Evolutionary conservation across 2,797 vertebrate species (phyloP).

Genomic region (Onychomys arenicola): DNA sequence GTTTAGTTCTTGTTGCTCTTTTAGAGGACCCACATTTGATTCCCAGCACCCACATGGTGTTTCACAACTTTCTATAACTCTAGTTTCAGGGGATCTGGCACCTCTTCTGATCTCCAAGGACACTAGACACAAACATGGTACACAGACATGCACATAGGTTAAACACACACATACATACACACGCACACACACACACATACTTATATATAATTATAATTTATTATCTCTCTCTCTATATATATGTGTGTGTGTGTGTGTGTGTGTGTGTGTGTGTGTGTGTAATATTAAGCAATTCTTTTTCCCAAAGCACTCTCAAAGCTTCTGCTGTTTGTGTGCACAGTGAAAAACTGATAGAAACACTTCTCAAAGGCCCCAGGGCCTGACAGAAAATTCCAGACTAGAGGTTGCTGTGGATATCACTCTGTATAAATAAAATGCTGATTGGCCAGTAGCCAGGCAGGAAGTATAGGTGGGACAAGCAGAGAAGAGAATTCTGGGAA

Average conservation of each 20-base stretch:
- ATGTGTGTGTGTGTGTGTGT: too few species aligned
- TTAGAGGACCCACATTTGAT: neutral
- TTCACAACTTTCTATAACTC: neutral
- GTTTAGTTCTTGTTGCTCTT: neutral
- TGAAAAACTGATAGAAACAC: neutral
- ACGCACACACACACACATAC: neutral
- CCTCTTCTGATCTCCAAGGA: neutral
- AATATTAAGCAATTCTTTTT: neutral
- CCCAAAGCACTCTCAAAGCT: neutral
- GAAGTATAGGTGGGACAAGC: too few species aligned
- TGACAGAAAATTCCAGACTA: neutral
- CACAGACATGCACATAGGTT: neutral
- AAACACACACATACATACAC: neutral
- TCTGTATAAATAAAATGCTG: too few species aligned
- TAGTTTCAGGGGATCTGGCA: neutral
- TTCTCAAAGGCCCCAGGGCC: neutral
- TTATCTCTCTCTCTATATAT: too few species aligned
- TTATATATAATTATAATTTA: neutral
- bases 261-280: too few species aligned
- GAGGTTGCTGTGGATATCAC: too few species aligned
- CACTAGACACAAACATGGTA: neutral
- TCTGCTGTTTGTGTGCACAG: neutral
- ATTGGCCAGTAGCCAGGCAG: too few species aligned
- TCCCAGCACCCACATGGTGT: neutral
- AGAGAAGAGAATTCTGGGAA: too few species aligned